Evolutionary conservation across 2,113 vertebrate species (phyloP).

Genomic region (Tenebrosternarchus preto): DNA sequence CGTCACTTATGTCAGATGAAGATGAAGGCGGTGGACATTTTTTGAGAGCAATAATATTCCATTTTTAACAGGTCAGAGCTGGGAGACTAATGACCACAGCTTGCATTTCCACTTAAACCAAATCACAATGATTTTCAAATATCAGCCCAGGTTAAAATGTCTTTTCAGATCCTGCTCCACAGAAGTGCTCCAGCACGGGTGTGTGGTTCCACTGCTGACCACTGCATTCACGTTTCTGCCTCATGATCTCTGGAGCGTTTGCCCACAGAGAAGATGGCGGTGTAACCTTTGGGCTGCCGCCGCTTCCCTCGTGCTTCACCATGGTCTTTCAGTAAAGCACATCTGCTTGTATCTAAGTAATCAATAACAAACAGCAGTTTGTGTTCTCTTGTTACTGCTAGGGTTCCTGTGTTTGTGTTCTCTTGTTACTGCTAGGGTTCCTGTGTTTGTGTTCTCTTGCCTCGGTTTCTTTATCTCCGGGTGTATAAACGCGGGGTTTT

Average conservation of each 20-base stretch:
- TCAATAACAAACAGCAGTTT: slow-evolving; percentile 15
- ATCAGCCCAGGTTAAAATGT: no score
- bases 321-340: slow-evolving; percentile 17
- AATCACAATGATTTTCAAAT: no score
- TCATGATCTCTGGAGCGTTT: background rate
- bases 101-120: no score
- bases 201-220: no score
- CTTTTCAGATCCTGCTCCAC: no score
- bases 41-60: no score
- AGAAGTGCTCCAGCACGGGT: no score
- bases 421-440: slow-evolving; percentile 23
- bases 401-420: slow-evolving; percentile 21
- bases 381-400: slow-evolving; percentile 27
- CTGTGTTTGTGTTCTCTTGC: slow-evolving; percentile 33
- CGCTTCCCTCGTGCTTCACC: background rate
- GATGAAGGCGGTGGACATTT: no score
- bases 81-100: no score
- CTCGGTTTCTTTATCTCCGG: slow-evolving; percentile 10
- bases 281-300: background rate
- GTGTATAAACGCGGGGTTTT: background rate
- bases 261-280: no score
- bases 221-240: background rate
- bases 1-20: no score
- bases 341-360: background rate
- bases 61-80: no score